Evolutionary conservation across 1,140 invertebrate species (phyloP), one percentile per base, ranked within the genome.

Genomic region (Grapholita molesta): DNA sequence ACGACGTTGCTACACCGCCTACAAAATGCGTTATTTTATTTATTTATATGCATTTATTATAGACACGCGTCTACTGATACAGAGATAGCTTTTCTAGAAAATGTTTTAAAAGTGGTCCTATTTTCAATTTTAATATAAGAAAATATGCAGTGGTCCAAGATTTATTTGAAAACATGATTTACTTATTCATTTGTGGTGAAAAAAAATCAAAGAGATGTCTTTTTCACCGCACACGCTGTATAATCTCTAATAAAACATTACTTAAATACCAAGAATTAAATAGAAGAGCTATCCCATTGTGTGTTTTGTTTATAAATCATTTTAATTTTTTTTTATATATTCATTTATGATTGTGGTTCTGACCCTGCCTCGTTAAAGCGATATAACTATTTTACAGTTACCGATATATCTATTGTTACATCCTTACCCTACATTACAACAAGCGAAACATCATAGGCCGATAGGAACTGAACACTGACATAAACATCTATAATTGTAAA

Each of bases 301-400:
- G 71, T 74, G 24, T 75, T 71, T 77, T 66, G 67, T 77, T 73
- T 73, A 75, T 77, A 79, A 79, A 78, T 71, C 69, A 76, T 76
- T 75, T 74, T 74, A 70, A 25, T 25, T 48, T 30, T 76, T 74
- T 73, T 77, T 81, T 71, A 71, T 77, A 79, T 81, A 82, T 76
- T 78, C 70, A 76, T 80, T 87, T 82, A 79, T 80, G 80, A 85
- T 87, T 82, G 80, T 87, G 82, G 84, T 88, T 83, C 71, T 80
- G 84, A 89, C 89, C 89, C 89, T 91, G 89, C 85, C 82, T 89
- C 86, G 83, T 88, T 89, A 82, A 89, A 91, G 87, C 87, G 78
- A 89, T 88, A 84, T 80, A 84, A 78, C 74, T 83, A 83, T 79
- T 77, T 75, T 78, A 79, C 77, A 80, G 81, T 79, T 87, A 88